Percentiles rank a stretch among this genome's conserved stretches.
These are phyloP conservation scores for Cavia porcellus DNA, from an alignment of 2,113 vertebrate genomes.

Conservation along the genomic window DNA sequence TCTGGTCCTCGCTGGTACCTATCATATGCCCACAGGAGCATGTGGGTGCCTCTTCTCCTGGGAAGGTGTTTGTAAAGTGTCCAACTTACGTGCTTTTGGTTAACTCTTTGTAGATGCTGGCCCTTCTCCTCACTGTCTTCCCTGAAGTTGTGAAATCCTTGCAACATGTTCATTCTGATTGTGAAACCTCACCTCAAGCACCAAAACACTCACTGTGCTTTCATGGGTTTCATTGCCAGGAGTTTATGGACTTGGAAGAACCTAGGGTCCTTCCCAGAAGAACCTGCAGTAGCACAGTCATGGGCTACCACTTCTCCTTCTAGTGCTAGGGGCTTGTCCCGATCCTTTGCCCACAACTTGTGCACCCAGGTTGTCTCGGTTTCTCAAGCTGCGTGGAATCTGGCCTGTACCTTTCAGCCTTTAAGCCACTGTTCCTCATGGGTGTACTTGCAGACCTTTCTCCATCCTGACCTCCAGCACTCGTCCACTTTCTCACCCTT, in stretches of 20 bases:
- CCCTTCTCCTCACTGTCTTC: not conserved
- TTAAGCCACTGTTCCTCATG: not conserved
- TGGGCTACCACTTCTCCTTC: not conserved
- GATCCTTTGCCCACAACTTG: not conserved
- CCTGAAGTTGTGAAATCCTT: slow-evolving; percentile 44
- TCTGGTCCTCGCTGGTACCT: slow-evolving; percentile 59
- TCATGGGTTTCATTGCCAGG: slow-evolving; percentile 51
- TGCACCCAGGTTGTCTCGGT: not conserved
- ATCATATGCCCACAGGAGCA: slow-evolving; percentile 26
- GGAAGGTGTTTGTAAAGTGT: slow-evolving; percentile 63
- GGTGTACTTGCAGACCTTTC: not conserved
- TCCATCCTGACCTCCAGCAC: not conserved
- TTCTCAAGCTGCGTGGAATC: not conserved
- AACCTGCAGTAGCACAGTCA: not conserved
- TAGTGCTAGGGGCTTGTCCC: not conserved
- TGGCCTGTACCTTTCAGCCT: not conserved
- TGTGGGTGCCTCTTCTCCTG: slow-evolving; percentile 14
- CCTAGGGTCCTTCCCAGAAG: not conserved
- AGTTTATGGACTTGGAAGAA: slow-evolving; percentile 3
- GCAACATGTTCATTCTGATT: slow-evolving; percentile 59
- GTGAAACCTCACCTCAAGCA: slow-evolving; percentile 59
- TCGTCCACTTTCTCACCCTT: not conserved
- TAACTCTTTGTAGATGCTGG: not conserved
- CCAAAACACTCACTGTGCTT: slow-evolving; percentile 38
- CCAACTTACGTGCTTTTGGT: slow-evolving; percentile 43